These are phyloP conservation scores for Myotis pilosus DNA, from an alignment of 2,797 vertebrate species.

Conservation along the genomic window DNA sequence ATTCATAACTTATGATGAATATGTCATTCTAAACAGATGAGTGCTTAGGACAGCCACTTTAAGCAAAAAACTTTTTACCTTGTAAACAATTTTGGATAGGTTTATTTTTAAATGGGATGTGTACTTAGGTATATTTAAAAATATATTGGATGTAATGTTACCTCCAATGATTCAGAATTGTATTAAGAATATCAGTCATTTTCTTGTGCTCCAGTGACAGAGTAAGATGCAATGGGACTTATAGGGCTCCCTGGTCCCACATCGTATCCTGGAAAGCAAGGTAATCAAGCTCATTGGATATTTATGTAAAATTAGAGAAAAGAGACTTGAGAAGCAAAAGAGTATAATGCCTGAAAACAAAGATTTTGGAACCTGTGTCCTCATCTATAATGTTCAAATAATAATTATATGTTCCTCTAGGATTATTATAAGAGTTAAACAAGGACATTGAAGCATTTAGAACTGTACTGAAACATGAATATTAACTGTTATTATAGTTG, in stretches of 20 bases:
- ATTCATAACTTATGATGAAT: background rate
- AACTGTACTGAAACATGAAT: background rate
- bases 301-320: background rate
- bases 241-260: background rate
- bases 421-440: background rate
- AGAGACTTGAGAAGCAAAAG: background rate
- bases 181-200: background rate
- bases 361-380: background rate
- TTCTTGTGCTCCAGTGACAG: background rate
- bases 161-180: background rate
- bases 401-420: background rate
- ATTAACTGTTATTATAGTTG: background rate
- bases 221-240: background rate
- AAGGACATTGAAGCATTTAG: background rate
- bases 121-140: background rate
- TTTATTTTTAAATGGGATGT: background rate
- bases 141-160: background rate
- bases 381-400: background rate
- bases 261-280: background rate
- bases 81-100: background rate
- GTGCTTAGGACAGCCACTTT: background rate
- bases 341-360: background rate
- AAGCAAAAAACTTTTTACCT: background rate
- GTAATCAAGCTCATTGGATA: background rate
- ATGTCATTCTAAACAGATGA: background rate